Evolutionary conservation across 2,888 invertebrate species (phyloP), one percentile per base, ranked within the genome.

Genomic region (Venustoraphidia nigricollis): DNA sequence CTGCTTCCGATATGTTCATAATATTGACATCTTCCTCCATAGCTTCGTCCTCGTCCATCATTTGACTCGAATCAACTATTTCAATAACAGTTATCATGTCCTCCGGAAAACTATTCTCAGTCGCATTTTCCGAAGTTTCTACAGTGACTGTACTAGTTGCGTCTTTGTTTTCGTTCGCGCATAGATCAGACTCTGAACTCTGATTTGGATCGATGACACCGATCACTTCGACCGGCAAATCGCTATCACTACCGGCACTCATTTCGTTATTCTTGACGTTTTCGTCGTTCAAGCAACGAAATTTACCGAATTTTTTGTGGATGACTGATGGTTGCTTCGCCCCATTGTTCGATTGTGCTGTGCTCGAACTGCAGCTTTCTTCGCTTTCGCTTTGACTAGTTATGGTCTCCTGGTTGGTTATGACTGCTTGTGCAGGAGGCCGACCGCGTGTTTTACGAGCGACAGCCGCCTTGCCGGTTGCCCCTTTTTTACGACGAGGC

Each of bases 251-350:
- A 52, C 61, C 69, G 50, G 57, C 54, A 38, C 63, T 62, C 17
- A 68, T 67, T 55, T 68, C 70, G 61, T 60, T 69, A 51, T 55
- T 51, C 40, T 51, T 52, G 37, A 41, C 39, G 36, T 50, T 50
- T 37, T 55, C 57, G 53, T 67, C 68, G 52, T 71, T 66, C 13
- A 75, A 59, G 57, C 71, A 73, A 36, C 73, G 64, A 57, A 72
- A 75, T 62, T 75, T 75, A 40, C 75, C 75, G 57, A 75, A 75
- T 57, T 75, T 75, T 56, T 75, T 75, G 58, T 73, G 75, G 13
- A 46, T 50, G 36, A 46, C 43, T 5, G 40, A 41, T 11, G 51
- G 34, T 41, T 34, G 41, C 34, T n/a, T 13, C 10, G 17, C 47
- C 47, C 36, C 41, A 43, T 41, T 45, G 48, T 47, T 47, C 38